These are phyloP conservation scores for Mycetomoellerius zeteki DNA, from an alignment of 1,140 invertebrate genomes.

Conservation along the genomic window DNA sequence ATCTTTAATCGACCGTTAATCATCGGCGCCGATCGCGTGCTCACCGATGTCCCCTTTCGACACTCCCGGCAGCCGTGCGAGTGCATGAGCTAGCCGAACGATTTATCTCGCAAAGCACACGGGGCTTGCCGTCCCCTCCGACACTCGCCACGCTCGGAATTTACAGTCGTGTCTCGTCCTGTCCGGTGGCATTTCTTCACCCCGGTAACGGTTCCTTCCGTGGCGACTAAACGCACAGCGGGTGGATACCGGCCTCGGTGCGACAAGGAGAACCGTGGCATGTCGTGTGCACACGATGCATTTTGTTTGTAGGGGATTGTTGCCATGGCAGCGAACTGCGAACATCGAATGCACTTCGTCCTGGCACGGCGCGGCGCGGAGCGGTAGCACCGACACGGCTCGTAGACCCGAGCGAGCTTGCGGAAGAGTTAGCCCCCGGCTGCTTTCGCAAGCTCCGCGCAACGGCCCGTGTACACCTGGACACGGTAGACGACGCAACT, in stretches of 20 bases:
- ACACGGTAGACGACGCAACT: conserved; percentile 53
- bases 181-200: conserved; percentile 68
- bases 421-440: conserved; percentile 63
- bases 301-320: conserved; percentile 78
- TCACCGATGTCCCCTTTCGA: conserved; percentile 65
- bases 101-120: conserved; percentile 62
- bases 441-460: conserved; percentile 58
- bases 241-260: conserved; percentile 48
- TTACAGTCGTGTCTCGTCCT: conserved; percentile 62
- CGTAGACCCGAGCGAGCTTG: conserved; percentile 57
- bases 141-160: conserved; percentile 54
- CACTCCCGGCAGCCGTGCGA: conserved; percentile 58
- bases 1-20: conserved; percentile 68
- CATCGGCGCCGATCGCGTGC: conserved; percentile 65
- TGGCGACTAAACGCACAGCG: conserved; percentile 68
- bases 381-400: conserved; percentile 54
- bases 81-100: conserved; percentile 52
- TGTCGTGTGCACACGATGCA: conserved; percentile 63
- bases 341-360: conserved; percentile 74
- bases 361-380: conserved; percentile 38
- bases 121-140: conserved; percentile 26
- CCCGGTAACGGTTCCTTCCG: conserved; percentile 63
- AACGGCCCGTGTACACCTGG: conserved; percentile 57
- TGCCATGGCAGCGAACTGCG: conserved; percentile 74
- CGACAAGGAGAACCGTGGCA: conserved; percentile 64